Evolutionary conservation across 2,888 invertebrate species (phyloP), one percentile per base, ranked within the genome.

Genomic region (Amphipoea lucens): DNA sequence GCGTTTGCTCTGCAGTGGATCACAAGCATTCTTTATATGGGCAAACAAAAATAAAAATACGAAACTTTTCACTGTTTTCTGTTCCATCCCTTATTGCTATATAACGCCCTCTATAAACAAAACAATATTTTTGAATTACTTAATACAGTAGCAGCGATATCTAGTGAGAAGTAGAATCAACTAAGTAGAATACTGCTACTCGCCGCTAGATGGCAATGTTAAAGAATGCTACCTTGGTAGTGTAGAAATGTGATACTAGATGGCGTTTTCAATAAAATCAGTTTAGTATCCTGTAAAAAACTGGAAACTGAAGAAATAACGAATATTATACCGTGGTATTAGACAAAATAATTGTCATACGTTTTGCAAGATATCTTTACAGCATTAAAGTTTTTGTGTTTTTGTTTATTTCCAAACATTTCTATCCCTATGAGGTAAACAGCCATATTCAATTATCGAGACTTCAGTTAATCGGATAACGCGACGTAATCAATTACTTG

Each of bases 401-500:
- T 1, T 36, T 42, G 6, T 14, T 17, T 12, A 20, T 40, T 23
- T 42, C 9, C 9, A 42, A 63, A 63, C 23, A 29, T 72, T 45
- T 48, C 3, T 40, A 36, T 36, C 14, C 17, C 4, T 62, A 6
- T 0, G n/a, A 20, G 0, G 45, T 73, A 60, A 42, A 40, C 40
- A 36, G 20, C 42, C 7, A 4, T 65, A 69, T 69, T 63, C 60
- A 74, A 70, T 65, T 69, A 78, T 4, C 20, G 42, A 51, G 51
- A 14, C 40, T 65, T 70, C 45, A 71, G 76, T 81, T 83, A 80
- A 85, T 85, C 77, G 78, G 78, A 77, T 80, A 71, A 74, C 69
- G 70, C 75, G 51, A 65, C 80, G 72, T 77, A 83, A 88, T 87
- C 82, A 86, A 88, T 88, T 84, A 88, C 86, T 88, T 74, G 74